Percentiles rank a stretch among this genome's conserved stretches.
Conservation (phyloP, 1,140 invertebrate species). For the Danaus melanippus region DNA sequence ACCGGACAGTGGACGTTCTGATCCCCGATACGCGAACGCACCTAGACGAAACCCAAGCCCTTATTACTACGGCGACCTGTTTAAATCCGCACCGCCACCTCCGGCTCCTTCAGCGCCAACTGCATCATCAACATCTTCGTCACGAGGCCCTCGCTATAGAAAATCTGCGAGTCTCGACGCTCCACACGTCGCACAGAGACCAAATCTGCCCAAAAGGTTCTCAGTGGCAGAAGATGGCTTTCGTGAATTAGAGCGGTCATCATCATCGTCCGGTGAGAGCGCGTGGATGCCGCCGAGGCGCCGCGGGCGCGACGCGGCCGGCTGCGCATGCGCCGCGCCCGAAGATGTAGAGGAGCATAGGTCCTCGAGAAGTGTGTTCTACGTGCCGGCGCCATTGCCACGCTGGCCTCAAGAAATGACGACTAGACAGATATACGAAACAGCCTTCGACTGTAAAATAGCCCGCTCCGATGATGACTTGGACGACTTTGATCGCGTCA, state of each 20-base stretch:
- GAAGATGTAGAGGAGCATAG: conserved; percentile 77
- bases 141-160: conserved; percentile 60
- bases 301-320: conserved; percentile 73
- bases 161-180: conserved; percentile 81
- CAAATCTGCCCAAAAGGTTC: conserved; percentile 73
- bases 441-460: conserved; percentile 90
- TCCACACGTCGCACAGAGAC: conserved; percentile 70
- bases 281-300: conserved; percentile 76
- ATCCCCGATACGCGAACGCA: conserved; percentile 68
- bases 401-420: conserved; percentile 75
- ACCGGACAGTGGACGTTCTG: conserved; percentile 64
- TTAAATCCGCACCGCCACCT: conserved; percentile 69
- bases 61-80: conserved; percentile 84
- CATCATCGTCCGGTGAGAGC: conserved; percentile 67
- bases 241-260: conserved; percentile 66
- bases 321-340: conserved; percentile 77
- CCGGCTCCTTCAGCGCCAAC: conserved; percentile 48
- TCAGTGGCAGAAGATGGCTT: conserved; percentile 79
- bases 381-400: conserved; percentile 77
- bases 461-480: conserved; percentile 86
- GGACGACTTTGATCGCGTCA: conserved; percentile 84
- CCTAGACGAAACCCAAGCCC: conserved; percentile 81
- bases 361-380: conserved; percentile 74
- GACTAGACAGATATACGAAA: conserved; percentile 85
- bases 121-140: conserved; percentile 53